Evolutionary conservation across 64 coral and sea anemone species (phyloP).

Genomic region (Platygyra sinensis): DNA sequence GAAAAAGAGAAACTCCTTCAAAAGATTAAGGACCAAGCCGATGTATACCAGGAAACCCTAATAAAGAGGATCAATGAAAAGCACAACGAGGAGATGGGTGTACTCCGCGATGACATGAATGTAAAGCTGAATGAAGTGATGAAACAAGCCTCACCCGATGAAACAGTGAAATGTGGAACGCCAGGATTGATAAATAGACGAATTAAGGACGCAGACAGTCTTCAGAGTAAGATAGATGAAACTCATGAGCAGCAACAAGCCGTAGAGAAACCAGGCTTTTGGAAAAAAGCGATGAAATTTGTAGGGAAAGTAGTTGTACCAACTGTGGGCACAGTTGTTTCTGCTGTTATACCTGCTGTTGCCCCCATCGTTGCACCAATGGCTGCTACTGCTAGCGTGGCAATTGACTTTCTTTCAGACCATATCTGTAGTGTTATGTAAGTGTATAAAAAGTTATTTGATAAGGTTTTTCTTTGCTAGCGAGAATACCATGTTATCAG

Average conservation of each 20-base stretch:
- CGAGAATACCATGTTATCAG: too few species aligned
- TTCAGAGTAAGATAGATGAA: not conserved
- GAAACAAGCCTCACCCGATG: not conserved
- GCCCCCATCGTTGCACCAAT: constrained; percentile 5
- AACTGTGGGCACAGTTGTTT: not conserved
- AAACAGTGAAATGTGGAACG: not conserved
- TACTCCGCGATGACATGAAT: not conserved
- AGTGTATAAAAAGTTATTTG: too few species aligned
- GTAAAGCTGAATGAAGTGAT: not conserved
- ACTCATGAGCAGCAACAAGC: not conserved
- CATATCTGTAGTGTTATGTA: constrained; percentile 20
- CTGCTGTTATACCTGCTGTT: not conserved
- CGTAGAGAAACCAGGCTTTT: constrained; percentile 23
- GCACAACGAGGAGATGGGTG: constrained; percentile 9
- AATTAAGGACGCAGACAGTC: not conserved
- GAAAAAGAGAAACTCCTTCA: constrained; percentile 3
- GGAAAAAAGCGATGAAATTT: not conserved
- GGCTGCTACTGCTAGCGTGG: not conserved
- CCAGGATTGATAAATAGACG: not conserved
- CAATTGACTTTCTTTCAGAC: not conserved
- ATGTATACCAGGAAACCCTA: not conserved
- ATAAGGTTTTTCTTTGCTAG: too few species aligned
- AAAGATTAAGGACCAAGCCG: not conserved
- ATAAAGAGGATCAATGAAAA: constrained; percentile 1
- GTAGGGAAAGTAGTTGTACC: not conserved